Base-by-base conservation (phyloP, 2,888 invertebrate species). In the Eurytoma adleriae region DNA sequence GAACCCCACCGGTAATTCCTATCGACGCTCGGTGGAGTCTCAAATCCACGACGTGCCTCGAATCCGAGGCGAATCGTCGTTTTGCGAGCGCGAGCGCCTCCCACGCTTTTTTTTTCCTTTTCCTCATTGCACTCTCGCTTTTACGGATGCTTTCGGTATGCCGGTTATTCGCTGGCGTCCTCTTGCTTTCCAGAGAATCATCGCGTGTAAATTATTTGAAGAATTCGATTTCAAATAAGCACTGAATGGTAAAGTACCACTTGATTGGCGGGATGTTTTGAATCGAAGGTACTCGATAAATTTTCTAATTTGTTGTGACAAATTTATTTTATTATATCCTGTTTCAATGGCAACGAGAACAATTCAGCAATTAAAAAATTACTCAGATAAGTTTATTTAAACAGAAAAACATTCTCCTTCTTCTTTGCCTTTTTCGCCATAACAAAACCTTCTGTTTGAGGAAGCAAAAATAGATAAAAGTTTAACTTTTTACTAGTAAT, bases 51-150 rank as follows among this genome's bases (percentile, higher is more conserved):
- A 40, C 27, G 64, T 40, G 81, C 81, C 84, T 85, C 85, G 85
- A 85, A 86, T 85, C 86, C 85, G 84, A 85, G 84, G 87, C 85
- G 84, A 86, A 86, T 86, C 89, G 88, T 89, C 89, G 88, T 86
- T 76, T 68, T 82, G 89, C 87, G 89, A 89, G 82, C 80, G 59
- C 68, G 59, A 73, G 20, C 61, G 24, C 56, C 64, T 48, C 16
- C 18, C n/a, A 14, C n/a, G 40, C 56, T 10, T 18, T 40, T 50
- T 52, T 7, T 66, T 14, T 2, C 2, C 48, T 52, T 16, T 74
- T 40, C 13, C 12, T 66, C 30, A 27, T 57, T 57, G 18, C 20
- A 16, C 16, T 20, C 18, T 24, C 20, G 16, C n/a, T 66, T 57
- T 57, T 24, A 10, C 24, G 50, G 61, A 52, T 62, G 72, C 61